Percentiles rank a stretch among this genome's conserved stretches.
These are phyloP conservation scores for Hydropsyche tenuis DNA, from an alignment of 1,140 invertebrate species.

Conservation along the genomic window DNA sequence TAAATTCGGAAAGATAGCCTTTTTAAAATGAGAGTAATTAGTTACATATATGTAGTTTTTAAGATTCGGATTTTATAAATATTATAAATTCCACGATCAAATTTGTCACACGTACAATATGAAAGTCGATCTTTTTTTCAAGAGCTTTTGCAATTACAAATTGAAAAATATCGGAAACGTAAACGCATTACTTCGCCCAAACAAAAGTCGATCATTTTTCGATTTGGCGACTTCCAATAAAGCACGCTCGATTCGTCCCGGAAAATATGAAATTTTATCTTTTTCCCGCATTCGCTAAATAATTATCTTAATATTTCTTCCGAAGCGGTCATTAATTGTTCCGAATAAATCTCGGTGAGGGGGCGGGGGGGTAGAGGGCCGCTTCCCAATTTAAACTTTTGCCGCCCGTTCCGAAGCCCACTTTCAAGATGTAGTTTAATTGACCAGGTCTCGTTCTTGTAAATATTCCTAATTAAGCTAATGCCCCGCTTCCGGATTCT, in stretches of 20 bases:
- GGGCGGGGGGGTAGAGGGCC: neutral
- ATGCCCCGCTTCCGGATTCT: constrained; percentile 21
- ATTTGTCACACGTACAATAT: too few species aligned
- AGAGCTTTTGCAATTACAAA: too few species aligned
- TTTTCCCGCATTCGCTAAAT: constrained; percentile 1
- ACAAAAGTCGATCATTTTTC: too few species aligned
- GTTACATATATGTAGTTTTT: too few species aligned
- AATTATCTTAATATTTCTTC: constrained; percentile 26
- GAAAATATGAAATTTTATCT: constrained; percentile 20
- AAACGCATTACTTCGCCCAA: too few species aligned
- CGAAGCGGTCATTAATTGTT: constrained; percentile 26
- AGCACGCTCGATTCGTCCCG: neutral
- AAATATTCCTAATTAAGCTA: constrained; percentile 29
- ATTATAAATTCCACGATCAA: too few species aligned
- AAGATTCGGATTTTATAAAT: too few species aligned
- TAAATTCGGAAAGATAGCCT: too few species aligned
- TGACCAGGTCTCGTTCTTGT: constrained; percentile 25
- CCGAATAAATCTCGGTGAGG: constrained; percentile 12
- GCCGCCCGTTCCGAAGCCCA: neutral
- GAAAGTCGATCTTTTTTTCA: too few species aligned
- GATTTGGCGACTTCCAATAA: too few species aligned
- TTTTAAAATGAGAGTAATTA: too few species aligned
- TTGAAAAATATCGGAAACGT: too few species aligned
- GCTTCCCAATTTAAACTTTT: constrained; percentile 25
- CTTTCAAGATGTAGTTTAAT: constrained; percentile 24